Base-by-base conservation (phyloP, 2,113 vertebrate species). In the Madoqua kirkii region DNA sequence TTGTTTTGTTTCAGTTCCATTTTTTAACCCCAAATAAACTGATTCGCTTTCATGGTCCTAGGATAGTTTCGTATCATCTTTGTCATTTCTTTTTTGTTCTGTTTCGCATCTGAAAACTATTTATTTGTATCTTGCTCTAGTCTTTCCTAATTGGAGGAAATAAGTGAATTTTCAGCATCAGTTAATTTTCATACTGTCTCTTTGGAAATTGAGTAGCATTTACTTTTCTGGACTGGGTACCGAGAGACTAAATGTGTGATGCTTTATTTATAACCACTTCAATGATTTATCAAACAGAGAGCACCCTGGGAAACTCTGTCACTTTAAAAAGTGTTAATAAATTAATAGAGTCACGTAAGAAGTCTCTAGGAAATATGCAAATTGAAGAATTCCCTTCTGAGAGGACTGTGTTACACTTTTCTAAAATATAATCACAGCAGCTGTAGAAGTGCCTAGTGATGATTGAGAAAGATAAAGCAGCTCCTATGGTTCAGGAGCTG, bases 201-300 rank as follows among this genome's bases (percentile, higher is more conserved):
- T 52, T n/a, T 91, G 55, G 81, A 94, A 96, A 92, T 27, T 79
- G 52, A 67, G 85, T 55, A 60, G 76, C 81, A 7, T 92, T 96
- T 92, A 52, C 48, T 81, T 94, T 96, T 93, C 85, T 93, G 88
- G 64, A 82, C 94, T 97, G 76, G 81, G 31, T 81, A 64, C 59
- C 17, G 0, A 82, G 93, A 74, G 96, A 88, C 36, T 55, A 62
- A 76, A 54, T 57, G 87, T 97, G 33, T 76, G 74, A 89, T 97
- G 87, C 91, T 97, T 97, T 97, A 94, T 98, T 98, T 97, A 97
- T 97, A 95, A 82, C 64, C 54, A 76, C 33, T 29, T 91, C 93
- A 90, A 19, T 96, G 96, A 97, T 97, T 95, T 94, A 95, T 95
- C 12, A 54, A 88, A 94, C 62, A 59, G 55, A 45, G 71, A 87